These are phyloP conservation scores for Rhagonycha lutea DNA, from an alignment of 2,888 invertebrate species.

Conservation along the genomic window DNA sequence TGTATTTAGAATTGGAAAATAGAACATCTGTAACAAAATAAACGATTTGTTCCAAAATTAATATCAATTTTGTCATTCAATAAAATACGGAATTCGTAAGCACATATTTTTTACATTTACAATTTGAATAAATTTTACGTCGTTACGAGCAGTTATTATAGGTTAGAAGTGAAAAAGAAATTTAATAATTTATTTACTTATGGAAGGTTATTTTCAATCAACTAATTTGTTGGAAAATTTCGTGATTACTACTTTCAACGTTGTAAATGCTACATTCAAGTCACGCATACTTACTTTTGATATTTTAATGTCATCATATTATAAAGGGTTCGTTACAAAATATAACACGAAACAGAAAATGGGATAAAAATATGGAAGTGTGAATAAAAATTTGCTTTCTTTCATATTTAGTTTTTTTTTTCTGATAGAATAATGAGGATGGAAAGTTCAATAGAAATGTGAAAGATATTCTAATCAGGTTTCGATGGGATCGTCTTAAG, in stretches of 20 bases:
- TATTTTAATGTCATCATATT: not conserved
- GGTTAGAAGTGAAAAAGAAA: not conserved
- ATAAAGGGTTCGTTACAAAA: not conserved
- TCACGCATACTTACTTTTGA: not conserved
- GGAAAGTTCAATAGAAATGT: slow-evolving; percentile 11
- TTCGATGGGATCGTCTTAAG: slow-evolving; percentile 23
- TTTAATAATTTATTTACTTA: not conserved
- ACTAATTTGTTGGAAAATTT: not conserved
- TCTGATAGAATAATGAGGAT: not conserved
- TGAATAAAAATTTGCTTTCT: not conserved
- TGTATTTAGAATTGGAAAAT: slow-evolving; percentile 12
- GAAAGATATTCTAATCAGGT: slow-evolving; percentile 26
- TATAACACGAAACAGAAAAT: not conserved
- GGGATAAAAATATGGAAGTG: not conserved
- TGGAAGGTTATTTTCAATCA: not conserved
- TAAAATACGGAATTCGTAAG: not conserved
- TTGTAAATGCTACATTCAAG: not conserved
- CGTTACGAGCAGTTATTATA: not conserved
- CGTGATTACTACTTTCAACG: not conserved
- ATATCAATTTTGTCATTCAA: not conserved
- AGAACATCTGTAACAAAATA: slow-evolving; percentile 5
- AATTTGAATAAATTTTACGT: not conserved
- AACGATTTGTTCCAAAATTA: slow-evolving; percentile 1
- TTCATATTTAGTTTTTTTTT: not conserved
- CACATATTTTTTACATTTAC: not conserved